phyloP scores from a whole-genome alignment of 2,797 vertebrate species.

The Hoplostethus atlanticus region DNA sequence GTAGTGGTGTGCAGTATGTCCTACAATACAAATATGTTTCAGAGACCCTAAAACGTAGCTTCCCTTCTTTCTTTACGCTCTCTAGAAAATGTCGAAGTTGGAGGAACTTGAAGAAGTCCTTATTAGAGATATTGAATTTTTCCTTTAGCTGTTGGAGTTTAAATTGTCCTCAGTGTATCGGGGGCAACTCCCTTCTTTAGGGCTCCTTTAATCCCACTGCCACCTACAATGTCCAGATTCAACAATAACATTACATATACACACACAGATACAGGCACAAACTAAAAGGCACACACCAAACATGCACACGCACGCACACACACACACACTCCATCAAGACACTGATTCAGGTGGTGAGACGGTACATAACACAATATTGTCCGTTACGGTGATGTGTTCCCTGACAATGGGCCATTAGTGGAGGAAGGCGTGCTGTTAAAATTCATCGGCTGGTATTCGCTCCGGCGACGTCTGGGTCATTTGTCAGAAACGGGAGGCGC shows the following conservation, averaged over 20 bases:
- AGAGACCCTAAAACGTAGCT: too few relatives aligned
- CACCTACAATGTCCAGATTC: background rate
- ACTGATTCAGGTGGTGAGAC: slow-evolving; percentile 29
- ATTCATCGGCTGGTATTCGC: slow-evolving; percentile 57
- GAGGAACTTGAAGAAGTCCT: too few relatives aligned
- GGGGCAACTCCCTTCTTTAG: background rate
- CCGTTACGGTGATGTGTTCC: slow-evolving; percentile 55
- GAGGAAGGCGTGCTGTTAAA: slow-evolving; percentile 52
- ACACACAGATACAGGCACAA: slow-evolving; percentile 18
- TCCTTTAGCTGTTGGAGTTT: too few relatives aligned
- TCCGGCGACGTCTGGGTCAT: slow-evolving; percentile 49
- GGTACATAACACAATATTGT: slow-evolving; percentile 57
- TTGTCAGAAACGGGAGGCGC: slow-evolving; percentile 46
- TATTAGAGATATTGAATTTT: too few relatives aligned
- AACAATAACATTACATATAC: slow-evolving; percentile 19
- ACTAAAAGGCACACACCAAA: background rate
- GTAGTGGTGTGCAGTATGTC: too few relatives aligned
- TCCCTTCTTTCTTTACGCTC: too few relatives aligned
- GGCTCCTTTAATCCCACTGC: slow-evolving; percentile 7
- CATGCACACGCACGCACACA: background rate
- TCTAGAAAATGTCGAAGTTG: too few relatives aligned
- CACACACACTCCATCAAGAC: background rate
- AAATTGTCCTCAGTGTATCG: too few relatives aligned
- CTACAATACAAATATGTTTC: too few relatives aligned
- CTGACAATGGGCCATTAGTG: slow-evolving; percentile 64